A percentile compares a stretch with the other conserved stretches of the same genome.
phyloP scores from a whole-genome alignment of 2,113 vertebrate species.

The Triplophysa dalaica region DNA sequence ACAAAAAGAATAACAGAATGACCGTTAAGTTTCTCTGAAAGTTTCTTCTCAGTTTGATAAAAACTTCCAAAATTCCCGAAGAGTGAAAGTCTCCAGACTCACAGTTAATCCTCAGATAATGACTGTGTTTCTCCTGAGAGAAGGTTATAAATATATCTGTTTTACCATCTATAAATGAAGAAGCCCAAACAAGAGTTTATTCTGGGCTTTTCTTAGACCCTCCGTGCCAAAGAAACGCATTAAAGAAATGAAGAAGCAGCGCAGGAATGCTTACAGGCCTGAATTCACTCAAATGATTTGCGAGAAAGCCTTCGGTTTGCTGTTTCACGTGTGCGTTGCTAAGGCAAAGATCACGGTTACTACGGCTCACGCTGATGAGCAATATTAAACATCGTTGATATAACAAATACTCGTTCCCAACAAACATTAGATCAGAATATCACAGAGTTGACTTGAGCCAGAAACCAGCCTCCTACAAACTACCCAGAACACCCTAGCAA shows the following conservation, averaged over 20 bases:
- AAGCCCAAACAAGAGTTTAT: conserved; percentile 19
- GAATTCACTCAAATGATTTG: background rate
- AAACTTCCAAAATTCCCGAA: background rate
- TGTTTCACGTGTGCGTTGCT: background rate
- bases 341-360: background rate
- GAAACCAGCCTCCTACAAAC: too few species aligned
- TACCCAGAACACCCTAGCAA: too few species aligned
- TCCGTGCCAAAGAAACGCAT: conserved; percentile 2
- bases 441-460: too few species aligned
- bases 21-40: background rate
- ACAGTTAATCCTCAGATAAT: conserved; percentile 24
- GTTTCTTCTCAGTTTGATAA: too few species aligned
- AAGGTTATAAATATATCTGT: conserved; percentile 16
- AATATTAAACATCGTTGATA: too few species aligned
- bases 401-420: too few species aligned
- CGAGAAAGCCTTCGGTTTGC: background rate
- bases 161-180: background rate
- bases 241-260: conserved; percentile 29
- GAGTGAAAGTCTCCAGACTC: conserved; percentile 26
- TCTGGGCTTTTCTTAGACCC: conserved; percentile 16
- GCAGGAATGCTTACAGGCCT: conserved; percentile 29
- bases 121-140: conserved; percentile 9
- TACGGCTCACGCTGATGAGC: background rate
- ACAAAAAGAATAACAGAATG: background rate
- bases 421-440: too few species aligned